Conservation (phyloP, 2,888 invertebrate species). For the Ormyrus thymus region DNA sequence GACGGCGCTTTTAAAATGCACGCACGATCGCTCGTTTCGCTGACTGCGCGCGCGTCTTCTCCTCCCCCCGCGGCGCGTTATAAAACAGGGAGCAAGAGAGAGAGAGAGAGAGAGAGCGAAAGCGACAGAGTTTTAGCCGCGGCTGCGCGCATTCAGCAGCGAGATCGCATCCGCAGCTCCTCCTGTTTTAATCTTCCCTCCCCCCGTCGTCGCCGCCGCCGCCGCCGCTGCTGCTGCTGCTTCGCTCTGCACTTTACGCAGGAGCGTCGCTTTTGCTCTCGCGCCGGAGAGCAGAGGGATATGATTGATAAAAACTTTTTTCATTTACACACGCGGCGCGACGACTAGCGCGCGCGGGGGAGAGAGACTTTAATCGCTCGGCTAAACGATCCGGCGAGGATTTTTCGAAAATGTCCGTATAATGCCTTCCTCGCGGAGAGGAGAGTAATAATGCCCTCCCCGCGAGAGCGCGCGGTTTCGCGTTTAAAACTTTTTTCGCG, state of each 20-base stretch:
- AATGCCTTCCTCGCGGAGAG: no score
- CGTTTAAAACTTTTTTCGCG: no score
- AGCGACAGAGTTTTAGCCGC: constrained; percentile 18
- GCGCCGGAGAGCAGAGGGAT: constrained; percentile 5
- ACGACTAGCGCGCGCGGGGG: not conserved
- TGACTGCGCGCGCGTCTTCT: constrained; percentile 35
- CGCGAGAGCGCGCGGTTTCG: no score
- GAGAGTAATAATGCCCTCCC: no score
- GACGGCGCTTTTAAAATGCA: constrained; percentile 33
- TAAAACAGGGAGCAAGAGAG: constrained; percentile 28
- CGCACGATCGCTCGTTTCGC: constrained; percentile 44
- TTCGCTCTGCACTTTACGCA: constrained; percentile 44
- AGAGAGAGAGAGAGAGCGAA: constrained; percentile 12
- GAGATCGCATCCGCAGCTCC: not conserved
- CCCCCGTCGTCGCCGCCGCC: no score
- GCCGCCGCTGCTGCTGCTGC: constrained; percentile 3
- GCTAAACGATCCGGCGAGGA: constrained; percentile 15
- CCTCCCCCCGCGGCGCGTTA: constrained; percentile 10
- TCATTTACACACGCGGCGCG: constrained; percentile 31
- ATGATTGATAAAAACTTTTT: constrained; percentile 55
- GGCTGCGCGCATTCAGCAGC: not conserved
- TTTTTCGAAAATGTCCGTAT: constrained; percentile 1
- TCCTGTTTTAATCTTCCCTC: constrained; percentile 50
- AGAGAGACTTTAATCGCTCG: constrained; percentile 9
- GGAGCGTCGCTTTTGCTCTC: constrained; percentile 7